Evolutionary conservation across 92 coral and sea anemone genomes (phyloP).

Genomic region (Plumapathes pennacea): DNA sequence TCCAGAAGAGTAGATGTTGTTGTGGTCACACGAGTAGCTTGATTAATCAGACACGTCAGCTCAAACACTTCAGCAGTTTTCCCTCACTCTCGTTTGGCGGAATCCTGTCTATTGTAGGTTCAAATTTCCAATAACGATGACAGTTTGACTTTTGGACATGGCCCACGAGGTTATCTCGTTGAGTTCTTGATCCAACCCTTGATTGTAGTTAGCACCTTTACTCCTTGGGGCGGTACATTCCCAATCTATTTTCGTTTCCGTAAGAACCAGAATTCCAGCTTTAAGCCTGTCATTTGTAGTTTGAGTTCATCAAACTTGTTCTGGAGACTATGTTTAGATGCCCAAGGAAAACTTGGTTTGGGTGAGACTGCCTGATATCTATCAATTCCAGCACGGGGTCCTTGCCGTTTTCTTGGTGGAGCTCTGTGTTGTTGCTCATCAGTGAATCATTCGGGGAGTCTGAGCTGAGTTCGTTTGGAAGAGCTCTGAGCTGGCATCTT

Average conservation of each 20-base stretch:
- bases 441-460: not conserved
- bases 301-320: not conserved
- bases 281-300: constrained; percentile 20
- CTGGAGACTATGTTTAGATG: constrained; percentile 32
- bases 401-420: too few species aligned
- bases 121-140: constrained; percentile 11
- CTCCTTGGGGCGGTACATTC: not conserved
- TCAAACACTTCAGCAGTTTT: constrained; percentile 29
- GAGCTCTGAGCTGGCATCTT: too few species aligned
- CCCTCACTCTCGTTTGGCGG: constrained; percentile 3
- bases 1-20: constrained; percentile 26
- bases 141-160: not conserved
- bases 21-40: constrained; percentile 29
- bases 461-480: too few species aligned
- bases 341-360: constrained; percentile 10
- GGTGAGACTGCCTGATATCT: constrained; percentile 5
- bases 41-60: constrained; percentile 12
- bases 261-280: constrained; percentile 12
- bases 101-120: constrained; percentile 2
- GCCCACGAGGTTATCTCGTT: constrained; percentile 18
- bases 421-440: constrained; percentile 6
- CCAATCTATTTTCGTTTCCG: constrained; percentile 37
- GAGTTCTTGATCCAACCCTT: constrained; percentile 13
- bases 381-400: constrained; percentile 18
- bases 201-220: not conserved